phyloP scores from a whole-genome alignment of 2,797 vertebrate species.

The Danionella dracula region DNA sequence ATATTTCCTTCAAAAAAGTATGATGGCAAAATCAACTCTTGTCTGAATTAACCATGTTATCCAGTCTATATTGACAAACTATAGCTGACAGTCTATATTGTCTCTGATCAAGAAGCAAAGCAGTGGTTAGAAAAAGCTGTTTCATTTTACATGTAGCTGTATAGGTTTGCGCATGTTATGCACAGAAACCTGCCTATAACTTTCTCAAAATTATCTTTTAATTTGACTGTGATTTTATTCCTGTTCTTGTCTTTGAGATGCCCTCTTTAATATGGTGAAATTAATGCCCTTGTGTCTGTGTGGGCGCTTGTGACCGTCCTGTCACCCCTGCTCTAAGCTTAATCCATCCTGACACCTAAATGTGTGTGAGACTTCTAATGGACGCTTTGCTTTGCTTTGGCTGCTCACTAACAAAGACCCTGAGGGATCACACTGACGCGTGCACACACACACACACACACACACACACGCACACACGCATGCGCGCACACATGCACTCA shows the following conservation, averaged over 20 bases:
- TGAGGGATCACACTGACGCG: background rate
- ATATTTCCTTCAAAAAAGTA: too few species aligned
- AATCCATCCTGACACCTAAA: slow-evolving; percentile 25
- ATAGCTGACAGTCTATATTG: too few species aligned
- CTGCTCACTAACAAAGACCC: slow-evolving; percentile 14
- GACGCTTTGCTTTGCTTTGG: slow-evolving; percentile 15
- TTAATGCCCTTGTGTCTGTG: background rate
- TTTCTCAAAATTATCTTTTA: too few species aligned
- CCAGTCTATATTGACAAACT: too few species aligned
- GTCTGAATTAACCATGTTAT: too few species aligned
- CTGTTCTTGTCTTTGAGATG: background rate
- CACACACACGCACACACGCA: background rate
- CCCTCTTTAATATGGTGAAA: background rate
- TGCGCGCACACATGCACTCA: background rate
- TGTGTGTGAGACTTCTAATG: slow-evolving; percentile 19
- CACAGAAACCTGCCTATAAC: too few species aligned
- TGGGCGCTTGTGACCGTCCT: slow-evolving; percentile 3
- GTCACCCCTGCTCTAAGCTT: slow-evolving; percentile 16
- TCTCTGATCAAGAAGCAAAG: too few species aligned
- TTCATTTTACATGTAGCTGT: too few species aligned
- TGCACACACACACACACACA: background rate
- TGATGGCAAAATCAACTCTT: too few species aligned
- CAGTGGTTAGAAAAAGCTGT: too few species aligned
- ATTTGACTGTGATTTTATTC: too few species aligned
- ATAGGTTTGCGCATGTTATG: too few species aligned